These are phyloP conservation scores for Strigamia transsilvanica DNA, from an alignment of 2,888 invertebrate species.

Conservation along the genomic window DNA sequence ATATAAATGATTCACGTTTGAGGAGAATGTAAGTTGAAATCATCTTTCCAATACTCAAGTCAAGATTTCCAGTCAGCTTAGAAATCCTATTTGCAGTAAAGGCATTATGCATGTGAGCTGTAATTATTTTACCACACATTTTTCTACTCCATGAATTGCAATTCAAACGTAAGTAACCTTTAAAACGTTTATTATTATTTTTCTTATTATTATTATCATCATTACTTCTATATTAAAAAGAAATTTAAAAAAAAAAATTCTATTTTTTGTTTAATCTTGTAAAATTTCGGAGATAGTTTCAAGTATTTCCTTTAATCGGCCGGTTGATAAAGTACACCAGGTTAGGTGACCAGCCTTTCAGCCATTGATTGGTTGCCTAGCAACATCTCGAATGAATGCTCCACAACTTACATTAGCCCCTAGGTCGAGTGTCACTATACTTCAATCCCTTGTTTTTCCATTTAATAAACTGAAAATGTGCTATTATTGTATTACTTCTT, in stretches of 20 bases:
- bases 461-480: background rate
- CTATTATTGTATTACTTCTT: background rate
- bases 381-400: conserved; percentile 35
- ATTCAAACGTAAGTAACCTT: background rate
- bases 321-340: conserved; percentile 16
- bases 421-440: conserved; percentile 18
- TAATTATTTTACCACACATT: conserved; percentile 13
- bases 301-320: conserved; percentile 10
- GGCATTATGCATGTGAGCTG: conserved; percentile 9
- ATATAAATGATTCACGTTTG: conserved; percentile 39
- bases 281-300: background rate
- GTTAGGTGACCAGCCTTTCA: conserved; percentile 34
- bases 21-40: conserved; percentile 33
- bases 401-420: conserved; percentile 27
- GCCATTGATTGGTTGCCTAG: conserved; percentile 21
- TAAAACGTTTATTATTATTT: background rate
- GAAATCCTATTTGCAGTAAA: conserved; percentile 42
- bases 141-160: background rate
- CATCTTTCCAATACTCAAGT: conserved; percentile 27
- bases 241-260: no score
- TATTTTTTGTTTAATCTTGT: background rate
- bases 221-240: background rate
- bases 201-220: no score
- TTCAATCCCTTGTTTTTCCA: conserved; percentile 39
- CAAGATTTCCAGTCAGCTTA: conserved; percentile 29